Evolutionary conservation across 2,797 vertebrate species (phyloP), one percentile per base, ranked within the genome.

Genomic region (Micromesistius poutassou): DNA sequence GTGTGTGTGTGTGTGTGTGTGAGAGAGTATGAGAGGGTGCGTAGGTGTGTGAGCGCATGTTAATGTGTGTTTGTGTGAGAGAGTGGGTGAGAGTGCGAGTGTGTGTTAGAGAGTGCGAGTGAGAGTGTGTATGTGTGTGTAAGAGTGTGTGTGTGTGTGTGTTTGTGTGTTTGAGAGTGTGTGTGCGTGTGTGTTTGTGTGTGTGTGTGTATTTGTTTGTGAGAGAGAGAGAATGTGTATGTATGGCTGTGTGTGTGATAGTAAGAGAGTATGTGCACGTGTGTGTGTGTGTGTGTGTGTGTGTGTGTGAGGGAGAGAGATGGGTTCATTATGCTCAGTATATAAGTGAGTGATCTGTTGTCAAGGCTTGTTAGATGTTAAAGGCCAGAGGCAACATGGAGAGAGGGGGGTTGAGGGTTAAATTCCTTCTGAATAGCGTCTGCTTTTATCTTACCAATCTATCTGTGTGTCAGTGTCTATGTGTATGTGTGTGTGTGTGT

Each of bases 371-470:
- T 93, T 92, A 93, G 91, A 89, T 91, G 89, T 91, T 89, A 83
- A 91, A 91, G 89, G 92, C 94, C 91, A 85, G 89, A 93, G 94
- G 94, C 92, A 88, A 93, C 68, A 72, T 83, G 87, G 83, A 79
- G 81, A 79, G 77, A 75, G 84, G 79, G 71, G 71, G 80, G 76
- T 85, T 82, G 84, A 82, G 82, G 87, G 89, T 86, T 87, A 86
- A 95, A 95, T 95, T 95, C 95, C 92, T 94, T 94, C 89, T 86
- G 84, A 93, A 90, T 90, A 93, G 89, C 88, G 86, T 92, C 90
- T 91, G 87, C 91, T 92, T 94, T 94, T 95, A 95, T 95, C 92
- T 93, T 89, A 89, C 90, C 90, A 88, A 93, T 93, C 91, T 92
- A 90, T 95, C 90, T 91, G 75, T 88, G 80, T 87, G 5, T 79